Evolutionary conservation across 1,140 invertebrate species (phyloP), one percentile per base, ranked within the genome.

Genomic region (Bombus pascuorum): DNA sequence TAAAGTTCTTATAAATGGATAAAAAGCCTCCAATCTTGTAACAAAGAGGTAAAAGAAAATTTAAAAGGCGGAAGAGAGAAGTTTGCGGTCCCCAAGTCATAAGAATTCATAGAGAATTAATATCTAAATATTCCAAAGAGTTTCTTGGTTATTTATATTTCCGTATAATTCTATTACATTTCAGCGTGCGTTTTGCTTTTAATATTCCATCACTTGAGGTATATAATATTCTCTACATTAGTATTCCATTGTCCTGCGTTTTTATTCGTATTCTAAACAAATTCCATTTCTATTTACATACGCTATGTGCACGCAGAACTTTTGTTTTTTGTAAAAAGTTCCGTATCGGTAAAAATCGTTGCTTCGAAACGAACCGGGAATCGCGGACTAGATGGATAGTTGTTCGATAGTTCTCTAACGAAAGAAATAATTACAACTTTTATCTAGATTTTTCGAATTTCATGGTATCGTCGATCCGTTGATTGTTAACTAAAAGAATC

Each of bases 381-480:
- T 32, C n/a, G 18, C 18, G 18, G 25, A 34, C 6, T n/a, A 28
- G 3, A 42, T 42, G 42, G 8, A 53, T 74, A 75, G 9, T 15
- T 13, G n/a, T 1, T 2, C 47, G 47, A 71, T 53, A 65, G 62
- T 81, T 47, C 57, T 25, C 66, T 37, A 39, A 28, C n/a, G 28
- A 77, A 75, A 74, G 75, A 71, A 88, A 88, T 86, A 42, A 88
- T 88, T 83, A 79, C 82, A 88, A 86, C 32, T 86, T 80, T 65
- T 42, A 79, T 86, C 65, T 42, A 65, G 34, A 72, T 70, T 37
- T 72, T 28, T 73, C 70, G 53, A 68, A 82, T 81, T 39, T 73
- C 59, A 42, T 34, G 66, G 70, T 65, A 22, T 32, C 8, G 18
- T 62, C 42, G 59, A 28, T 70, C 44, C 71, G 70, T 79, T 53